phyloP scores from a whole-genome alignment of 2,113 vertebrate species.

The Cyanoderma ruficeps region DNA sequence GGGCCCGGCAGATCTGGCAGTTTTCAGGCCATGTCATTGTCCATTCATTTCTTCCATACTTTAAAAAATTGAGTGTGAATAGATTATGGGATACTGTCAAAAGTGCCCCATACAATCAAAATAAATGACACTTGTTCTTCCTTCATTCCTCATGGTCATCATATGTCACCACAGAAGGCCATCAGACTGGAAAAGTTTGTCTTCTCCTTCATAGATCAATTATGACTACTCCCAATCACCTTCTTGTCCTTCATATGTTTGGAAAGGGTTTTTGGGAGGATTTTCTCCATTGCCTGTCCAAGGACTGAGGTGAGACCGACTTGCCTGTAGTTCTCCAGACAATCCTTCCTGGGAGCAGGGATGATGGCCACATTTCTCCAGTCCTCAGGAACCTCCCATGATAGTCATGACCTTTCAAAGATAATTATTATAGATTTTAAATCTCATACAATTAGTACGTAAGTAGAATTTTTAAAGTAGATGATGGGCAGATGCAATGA shows the following conservation, averaged over 20 bases:
- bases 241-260: neutral
- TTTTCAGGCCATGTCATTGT: neutral
- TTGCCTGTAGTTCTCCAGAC: neutral
- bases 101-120: neutral
- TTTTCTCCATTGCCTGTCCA: neutral
- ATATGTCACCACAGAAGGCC: neutral
- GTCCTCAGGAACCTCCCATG: neutral
- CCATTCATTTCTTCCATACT: neutral
- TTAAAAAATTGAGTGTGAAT: neutral
- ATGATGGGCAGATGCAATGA: neutral
- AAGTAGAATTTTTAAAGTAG: neutral
- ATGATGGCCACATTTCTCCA: neutral
- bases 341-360: neutral
- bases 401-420: constrained; percentile 1
- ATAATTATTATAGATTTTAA: constrained; percentile 17
- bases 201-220: neutral
- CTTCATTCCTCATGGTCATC: neutral
- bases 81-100: neutral
- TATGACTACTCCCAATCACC: neutral
- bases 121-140: neutral
- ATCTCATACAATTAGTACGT: neutral
- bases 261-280: neutral
- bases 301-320: neutral
- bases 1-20: neutral
- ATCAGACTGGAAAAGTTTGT: neutral